These are phyloP conservation scores for Megaptera novaeangliae DNA, from an alignment of 2,113 vertebrate genomes.

Conservation along the genomic window DNA sequence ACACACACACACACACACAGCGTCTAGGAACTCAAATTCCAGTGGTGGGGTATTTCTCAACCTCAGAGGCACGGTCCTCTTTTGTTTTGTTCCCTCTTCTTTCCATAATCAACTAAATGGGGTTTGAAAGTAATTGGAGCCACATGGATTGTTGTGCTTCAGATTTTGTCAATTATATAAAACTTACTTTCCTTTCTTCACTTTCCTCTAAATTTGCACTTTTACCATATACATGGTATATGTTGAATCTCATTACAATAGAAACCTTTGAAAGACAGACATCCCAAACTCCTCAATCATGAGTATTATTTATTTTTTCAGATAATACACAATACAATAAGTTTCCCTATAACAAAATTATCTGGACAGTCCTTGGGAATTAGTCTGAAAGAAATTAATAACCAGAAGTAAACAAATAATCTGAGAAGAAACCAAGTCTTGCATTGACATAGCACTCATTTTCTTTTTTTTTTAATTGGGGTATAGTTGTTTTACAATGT, in stretches of 20 bases:
- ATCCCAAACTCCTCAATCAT: background rate
- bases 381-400: background rate
- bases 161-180: background rate
- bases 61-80: background rate
- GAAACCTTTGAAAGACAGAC: background rate
- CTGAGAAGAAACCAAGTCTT: background rate
- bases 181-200: background rate
- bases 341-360: background rate
- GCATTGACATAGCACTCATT: background rate
- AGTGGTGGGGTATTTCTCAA: background rate
- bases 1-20: background rate
- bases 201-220: background rate
- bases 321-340: background rate
- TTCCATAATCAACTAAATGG: background rate
- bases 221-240: background rate
- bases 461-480: background rate
- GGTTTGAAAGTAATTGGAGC: background rate
- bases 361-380: background rate
- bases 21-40: background rate
- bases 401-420: background rate
- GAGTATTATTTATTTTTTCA: background rate
- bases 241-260: background rate
- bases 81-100: background rate
- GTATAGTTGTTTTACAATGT: too few relatives aligned
- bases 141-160: background rate